Conservation (phyloP, 92 coral and sea anemone species). For the Metridium senile region DNA sequence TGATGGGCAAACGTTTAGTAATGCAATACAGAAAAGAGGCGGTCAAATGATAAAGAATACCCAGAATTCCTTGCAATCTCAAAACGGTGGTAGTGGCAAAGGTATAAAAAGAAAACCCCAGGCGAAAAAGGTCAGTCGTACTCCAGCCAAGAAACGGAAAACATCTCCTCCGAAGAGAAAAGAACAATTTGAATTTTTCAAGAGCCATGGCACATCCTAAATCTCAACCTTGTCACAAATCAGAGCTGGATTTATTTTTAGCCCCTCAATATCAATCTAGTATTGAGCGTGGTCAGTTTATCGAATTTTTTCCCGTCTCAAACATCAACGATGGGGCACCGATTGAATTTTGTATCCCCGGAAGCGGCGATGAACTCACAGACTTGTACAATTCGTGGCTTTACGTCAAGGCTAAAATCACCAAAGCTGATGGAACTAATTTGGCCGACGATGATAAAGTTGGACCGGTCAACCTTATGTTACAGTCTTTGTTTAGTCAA, state of each 20-base stretch:
- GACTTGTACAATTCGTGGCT: slow-evolving; percentile 43
- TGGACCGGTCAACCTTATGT: background rate
- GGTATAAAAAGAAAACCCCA: slow-evolving; percentile 41
- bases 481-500: slow-evolving; percentile 42
- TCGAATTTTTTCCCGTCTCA: slow-evolving; percentile 46
- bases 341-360: slow-evolving; percentile 44
- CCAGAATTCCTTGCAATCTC: slow-evolving; percentile 22
- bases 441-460: background rate
- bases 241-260: slow-evolving; percentile 35
- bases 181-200: background rate
- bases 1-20: background rate
- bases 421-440: slow-evolving; percentile 29
- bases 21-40: slow-evolving; percentile 2
- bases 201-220: slow-evolving; percentile 1
- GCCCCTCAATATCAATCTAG: slow-evolving; percentile 39
- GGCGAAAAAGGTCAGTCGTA: slow-evolving; percentile 11
- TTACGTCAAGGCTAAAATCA: slow-evolving; percentile 40
- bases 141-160: slow-evolving; percentile 31
- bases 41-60: background rate
- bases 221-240: slow-evolving; percentile 34
- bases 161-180: slow-evolving; percentile 14
- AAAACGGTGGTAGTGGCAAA: slow-evolving; percentile 3
- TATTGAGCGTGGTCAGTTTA: slow-evolving; percentile 27
- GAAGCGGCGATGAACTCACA: slow-evolving; percentile 47
- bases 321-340: slow-evolving; percentile 50